A percentile compares a stretch with the other conserved stretches of the same genome.
phyloP scores from a whole-genome alignment of 2,113 vertebrate species.

The Alectura lathami region DNA sequence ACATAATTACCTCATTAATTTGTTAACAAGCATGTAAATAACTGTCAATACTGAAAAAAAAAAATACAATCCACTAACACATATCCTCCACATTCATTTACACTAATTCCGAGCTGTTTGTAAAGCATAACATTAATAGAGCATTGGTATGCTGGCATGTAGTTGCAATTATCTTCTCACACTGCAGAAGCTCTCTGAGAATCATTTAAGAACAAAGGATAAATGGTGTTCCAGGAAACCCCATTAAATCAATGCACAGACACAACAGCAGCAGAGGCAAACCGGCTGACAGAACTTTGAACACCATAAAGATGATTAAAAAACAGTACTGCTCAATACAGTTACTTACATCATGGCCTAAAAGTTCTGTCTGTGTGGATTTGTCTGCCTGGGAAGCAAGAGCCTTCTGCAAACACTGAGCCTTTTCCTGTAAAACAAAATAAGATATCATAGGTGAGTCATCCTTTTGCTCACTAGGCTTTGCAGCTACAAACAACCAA shows the following conservation, averaged over 20 bases:
- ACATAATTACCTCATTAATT: constrained; percentile 51
- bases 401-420: constrained; percentile 84
- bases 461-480: background rate
- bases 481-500: background rate
- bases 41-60: constrained; percentile 23
- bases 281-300: constrained; percentile 34
- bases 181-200: constrained; percentile 29
- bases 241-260: constrained; percentile 23
- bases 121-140: constrained; percentile 56
- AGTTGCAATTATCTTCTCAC: constrained; percentile 49
- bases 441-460: constrained; percentile 8
- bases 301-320: constrained; percentile 53
- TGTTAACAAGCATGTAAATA: constrained; percentile 53
- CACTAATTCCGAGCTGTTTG: constrained; percentile 42
- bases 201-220: constrained; percentile 60
- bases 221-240: constrained; percentile 22
- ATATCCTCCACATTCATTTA: background rate
- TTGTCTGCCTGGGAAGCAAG: constrained; percentile 89
- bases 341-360: constrained; percentile 89
- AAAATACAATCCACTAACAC: background rate
- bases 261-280: constrained; percentile 45
- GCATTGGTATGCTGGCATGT: background rate
- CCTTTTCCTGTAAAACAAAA: constrained; percentile 85
- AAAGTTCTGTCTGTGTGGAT: constrained; percentile 92
- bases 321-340: constrained; percentile 17